These are phyloP conservation scores for Catocala sponsa DNA, from an alignment of 2,888 invertebrate genomes.

Conservation along the genomic window DNA sequence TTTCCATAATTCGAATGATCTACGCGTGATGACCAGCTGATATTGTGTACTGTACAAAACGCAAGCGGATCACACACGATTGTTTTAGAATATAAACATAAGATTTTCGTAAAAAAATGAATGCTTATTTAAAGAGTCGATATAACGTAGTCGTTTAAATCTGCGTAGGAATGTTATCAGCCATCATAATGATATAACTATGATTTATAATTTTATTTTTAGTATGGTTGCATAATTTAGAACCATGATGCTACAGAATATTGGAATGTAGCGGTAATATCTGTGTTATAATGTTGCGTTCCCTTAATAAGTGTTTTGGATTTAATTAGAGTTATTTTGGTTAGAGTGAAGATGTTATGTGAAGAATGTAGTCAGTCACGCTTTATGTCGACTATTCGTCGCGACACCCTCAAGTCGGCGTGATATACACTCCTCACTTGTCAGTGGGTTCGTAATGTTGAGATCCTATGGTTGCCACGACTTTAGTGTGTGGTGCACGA, in stretches of 20 bases:
- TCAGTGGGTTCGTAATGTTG: too few species aligned
- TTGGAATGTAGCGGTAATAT: conserved; percentile 44
- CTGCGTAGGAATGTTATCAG: conserved; percentile 57
- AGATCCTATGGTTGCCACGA: conserved; percentile 3
- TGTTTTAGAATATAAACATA: conserved; percentile 52
- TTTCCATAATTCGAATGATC: conserved; percentile 14
- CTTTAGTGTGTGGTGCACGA: conserved; percentile 31
- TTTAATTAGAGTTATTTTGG: conserved; percentile 71
- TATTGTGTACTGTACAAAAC: conserved; percentile 50
- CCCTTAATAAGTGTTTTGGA: conserved; percentile 63
- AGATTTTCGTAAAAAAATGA: conserved; percentile 55
- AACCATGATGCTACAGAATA: conserved; percentile 45
- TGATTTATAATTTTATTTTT: conserved; percentile 36
- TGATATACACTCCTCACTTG: conserved; percentile 5
- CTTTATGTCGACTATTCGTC: conserved; percentile 58
- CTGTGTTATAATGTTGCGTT: conserved; percentile 63
- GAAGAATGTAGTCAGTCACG: conserved; percentile 59
- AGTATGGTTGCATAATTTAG: conserved; percentile 46
- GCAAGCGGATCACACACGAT: conserved; percentile 55
- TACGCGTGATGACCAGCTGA: conserved; percentile 43
- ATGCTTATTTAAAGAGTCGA: conserved; percentile 65
- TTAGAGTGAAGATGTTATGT: conserved; percentile 53
- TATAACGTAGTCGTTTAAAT: conserved; percentile 64
- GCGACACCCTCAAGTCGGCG: conserved; percentile 43
- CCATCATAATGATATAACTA: conserved; percentile 35